Percentiles rank a stretch among this genome's conserved stretches.
These are phyloP conservation scores for Austrofundulus limnaeus DNA, from an alignment of 2,113 vertebrate genomes.

Conservation along the genomic window DNA sequence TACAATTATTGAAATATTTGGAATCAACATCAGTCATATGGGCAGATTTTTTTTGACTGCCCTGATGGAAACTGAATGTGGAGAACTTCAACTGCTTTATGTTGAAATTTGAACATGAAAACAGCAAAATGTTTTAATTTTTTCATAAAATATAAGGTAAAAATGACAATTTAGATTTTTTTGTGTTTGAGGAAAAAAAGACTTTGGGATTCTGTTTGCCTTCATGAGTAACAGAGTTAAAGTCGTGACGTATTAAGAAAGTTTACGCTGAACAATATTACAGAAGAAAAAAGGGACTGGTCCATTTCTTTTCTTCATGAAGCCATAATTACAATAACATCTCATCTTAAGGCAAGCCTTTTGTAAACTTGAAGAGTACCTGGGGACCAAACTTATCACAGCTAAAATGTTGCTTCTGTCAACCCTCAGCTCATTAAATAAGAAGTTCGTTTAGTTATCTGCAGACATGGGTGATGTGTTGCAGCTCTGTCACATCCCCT, in stretches of 20 bases:
- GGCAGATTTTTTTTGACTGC: no score
- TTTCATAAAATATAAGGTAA: no score
- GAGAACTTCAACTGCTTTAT: constrained; percentile 18
- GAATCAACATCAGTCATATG: no score
- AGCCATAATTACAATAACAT: constrained; percentile 22
- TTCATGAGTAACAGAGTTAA: not conserved
- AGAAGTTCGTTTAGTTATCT: constrained; percentile 29
- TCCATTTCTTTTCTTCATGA: constrained; percentile 10
- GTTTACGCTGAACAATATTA: not conserved
- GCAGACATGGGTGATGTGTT: constrained; percentile 39
- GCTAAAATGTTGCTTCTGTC: constrained; percentile 34
- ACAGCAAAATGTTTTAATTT: not conserved
- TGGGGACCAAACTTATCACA: constrained; percentile 10
- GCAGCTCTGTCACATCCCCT: constrained; percentile 41
- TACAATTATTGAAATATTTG: no score
- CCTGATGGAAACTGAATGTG: constrained; percentile 29
- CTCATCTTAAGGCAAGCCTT: constrained; percentile 17
- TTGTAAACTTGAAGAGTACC: constrained; percentile 8
- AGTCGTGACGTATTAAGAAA: not conserved
- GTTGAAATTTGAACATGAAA: constrained; percentile 34
- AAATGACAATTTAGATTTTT: no score
- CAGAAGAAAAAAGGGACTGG: constrained; percentile 7
- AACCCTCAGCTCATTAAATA: constrained; percentile 15
- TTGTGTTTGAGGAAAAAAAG: not conserved
- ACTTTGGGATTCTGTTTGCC: not conserved